phyloP scores from a whole-genome alignment of 2,888 invertebrate genomes.

The Agriotes lineatus region DNA sequence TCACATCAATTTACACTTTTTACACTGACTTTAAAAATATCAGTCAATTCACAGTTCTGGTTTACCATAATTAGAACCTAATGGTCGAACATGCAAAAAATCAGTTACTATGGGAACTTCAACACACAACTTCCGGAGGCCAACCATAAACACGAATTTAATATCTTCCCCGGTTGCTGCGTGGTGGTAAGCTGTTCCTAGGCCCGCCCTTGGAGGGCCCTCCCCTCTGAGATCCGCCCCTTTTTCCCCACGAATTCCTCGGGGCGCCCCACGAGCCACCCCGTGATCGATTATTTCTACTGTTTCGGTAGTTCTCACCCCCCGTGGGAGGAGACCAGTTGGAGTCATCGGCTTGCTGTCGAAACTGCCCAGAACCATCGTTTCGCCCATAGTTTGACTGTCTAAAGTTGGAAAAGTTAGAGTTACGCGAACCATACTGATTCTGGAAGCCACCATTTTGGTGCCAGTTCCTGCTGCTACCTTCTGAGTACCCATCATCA shows the following conservation, averaged over 20 bases:
- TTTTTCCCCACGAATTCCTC: conserved; percentile 20
- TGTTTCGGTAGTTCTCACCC: conserved; percentile 46
- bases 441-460: conserved; percentile 58
- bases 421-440: conserved; percentile 38
- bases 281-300: conserved; percentile 35
- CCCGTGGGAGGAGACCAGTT: conserved; percentile 45
- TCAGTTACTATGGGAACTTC: too few species aligned
- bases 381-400: conserved; percentile 31
- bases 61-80: too few species aligned
- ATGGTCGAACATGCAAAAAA: neutral
- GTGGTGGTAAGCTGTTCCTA: neutral
- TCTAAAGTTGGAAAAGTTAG: conserved; percentile 40
- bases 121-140: too few species aligned
- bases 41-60: too few species aligned
- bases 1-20: too few species aligned
- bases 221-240: conserved; percentile 42
- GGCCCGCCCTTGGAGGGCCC: conserved; percentile 20
- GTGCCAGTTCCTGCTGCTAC: conserved; percentile 64
- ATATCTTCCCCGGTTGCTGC: conserved; percentile 25
- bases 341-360: conserved; percentile 37
- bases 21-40: too few species aligned
- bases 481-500: conserved; percentile 65
- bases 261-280: conserved; percentile 36
- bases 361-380: conserved; percentile 37
- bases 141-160: neutral